Percentiles rank a stretch among this genome's conserved stretches.
phyloP scores from a whole-genome alignment of 2,888 invertebrate genomes.

The Troides helena region DNA sequence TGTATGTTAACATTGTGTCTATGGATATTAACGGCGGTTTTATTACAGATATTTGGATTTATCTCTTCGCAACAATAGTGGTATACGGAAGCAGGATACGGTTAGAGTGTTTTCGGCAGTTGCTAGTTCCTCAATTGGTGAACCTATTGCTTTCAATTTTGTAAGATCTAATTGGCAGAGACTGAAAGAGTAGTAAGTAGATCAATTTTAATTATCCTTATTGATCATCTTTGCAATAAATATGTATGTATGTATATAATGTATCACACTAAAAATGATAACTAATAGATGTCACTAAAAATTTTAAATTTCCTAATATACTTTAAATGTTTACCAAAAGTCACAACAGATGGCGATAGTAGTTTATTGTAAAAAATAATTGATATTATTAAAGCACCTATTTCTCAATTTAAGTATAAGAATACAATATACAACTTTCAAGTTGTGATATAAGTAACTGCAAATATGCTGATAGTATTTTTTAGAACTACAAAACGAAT shows the following conservation, averaged over 20 bases:
- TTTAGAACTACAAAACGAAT: no score
- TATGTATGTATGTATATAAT: no score
- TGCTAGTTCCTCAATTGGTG: conserved; percentile 87
- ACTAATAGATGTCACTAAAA: neutral
- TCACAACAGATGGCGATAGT: neutral
- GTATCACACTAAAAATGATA: neutral
- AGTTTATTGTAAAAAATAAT: neutral
- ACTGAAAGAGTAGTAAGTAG: conserved; percentile 85
- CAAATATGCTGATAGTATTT: no score
- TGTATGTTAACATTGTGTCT: neutral
- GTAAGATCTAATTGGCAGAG: conserved; percentile 87
- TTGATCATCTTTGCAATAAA: neutral
- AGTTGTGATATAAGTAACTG: no score
- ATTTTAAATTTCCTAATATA: neutral
- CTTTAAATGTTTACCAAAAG: neutral
- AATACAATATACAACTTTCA: no score
- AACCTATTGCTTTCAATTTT: conserved; percentile 89
- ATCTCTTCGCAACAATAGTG: conserved; percentile 85
- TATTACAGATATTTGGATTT: conserved; percentile 84
- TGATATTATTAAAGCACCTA: neutral
- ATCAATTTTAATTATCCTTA: neutral
- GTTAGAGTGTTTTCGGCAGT: conserved; percentile 88
- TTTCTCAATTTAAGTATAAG: no score
- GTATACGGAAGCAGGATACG: conserved; percentile 91
- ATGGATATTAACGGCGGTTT: neutral